phyloP scores from a whole-genome alignment of 2,888 invertebrate species.

The Plemyria rubiginata region DNA sequence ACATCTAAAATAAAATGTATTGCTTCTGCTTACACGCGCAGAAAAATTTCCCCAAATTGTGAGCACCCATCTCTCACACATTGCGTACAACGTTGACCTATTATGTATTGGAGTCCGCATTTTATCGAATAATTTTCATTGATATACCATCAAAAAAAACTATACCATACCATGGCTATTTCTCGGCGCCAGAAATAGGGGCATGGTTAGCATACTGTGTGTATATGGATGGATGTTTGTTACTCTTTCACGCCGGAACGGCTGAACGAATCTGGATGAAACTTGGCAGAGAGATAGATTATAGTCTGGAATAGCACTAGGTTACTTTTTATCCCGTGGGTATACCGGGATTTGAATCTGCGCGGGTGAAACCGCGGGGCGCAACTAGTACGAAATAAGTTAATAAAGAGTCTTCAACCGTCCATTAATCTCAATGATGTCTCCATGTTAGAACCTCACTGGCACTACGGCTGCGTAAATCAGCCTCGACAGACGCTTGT shows the following conservation, averaged over 20 bases:
- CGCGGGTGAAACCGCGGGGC: too few species aligned
- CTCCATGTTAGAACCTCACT: constrained; percentile 9
- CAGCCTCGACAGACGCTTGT: constrained; percentile 59
- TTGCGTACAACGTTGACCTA: constrained; percentile 17
- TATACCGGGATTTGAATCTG: too few species aligned
- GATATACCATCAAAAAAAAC: not conserved
- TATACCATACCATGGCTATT: too few species aligned
- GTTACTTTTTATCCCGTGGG: too few species aligned
- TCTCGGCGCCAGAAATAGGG: too few species aligned
- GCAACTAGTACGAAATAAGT: too few species aligned
- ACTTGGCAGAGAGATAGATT: too few species aligned
- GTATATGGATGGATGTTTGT: too few species aligned
- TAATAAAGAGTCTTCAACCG: not conserved
- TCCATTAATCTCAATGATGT: not conserved
- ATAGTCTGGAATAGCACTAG: too few species aligned
- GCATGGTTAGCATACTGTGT: too few species aligned
- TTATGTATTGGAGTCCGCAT: constrained; percentile 17
- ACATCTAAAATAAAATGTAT: constrained; percentile 27
- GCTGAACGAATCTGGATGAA: too few species aligned
- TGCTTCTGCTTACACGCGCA: constrained; percentile 42
- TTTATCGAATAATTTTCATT: not conserved
- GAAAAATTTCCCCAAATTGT: constrained; percentile 49
- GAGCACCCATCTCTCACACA: constrained; percentile 30
- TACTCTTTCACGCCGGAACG: too few species aligned
- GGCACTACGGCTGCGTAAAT: constrained; percentile 54